Evolutionary conservation across 2,888 invertebrate genomes (phyloP).

Genomic region (Drosophila meridiana): DNA sequence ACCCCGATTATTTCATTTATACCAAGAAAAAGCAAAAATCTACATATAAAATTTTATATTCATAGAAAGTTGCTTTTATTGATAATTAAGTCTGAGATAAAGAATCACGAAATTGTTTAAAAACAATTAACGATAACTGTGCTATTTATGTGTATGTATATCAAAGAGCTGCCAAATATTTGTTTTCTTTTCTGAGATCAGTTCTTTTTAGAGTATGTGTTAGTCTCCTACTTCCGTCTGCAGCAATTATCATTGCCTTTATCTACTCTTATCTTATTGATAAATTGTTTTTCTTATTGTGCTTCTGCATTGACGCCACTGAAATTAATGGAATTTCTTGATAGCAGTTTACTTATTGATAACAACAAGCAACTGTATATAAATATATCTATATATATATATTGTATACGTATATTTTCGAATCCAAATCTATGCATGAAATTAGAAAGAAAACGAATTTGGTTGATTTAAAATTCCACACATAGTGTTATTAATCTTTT

Average conservation of each 20-base stretch:
- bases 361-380: not conserved
- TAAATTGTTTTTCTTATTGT: not conserved
- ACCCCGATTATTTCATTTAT: no score
- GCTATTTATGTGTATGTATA: not conserved
- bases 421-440: not conserved
- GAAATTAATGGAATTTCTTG: not conserved
- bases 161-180: not conserved
- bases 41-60: not conserved
- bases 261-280: constrained; percentile 4
- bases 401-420: not conserved
- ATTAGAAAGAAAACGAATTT: not conserved
- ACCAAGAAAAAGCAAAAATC: not conserved
- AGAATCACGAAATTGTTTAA: not conserved
- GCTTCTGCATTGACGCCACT: not conserved
- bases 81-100: not conserved
- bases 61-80: not conserved
- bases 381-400: not conserved
- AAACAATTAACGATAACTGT: not conserved
- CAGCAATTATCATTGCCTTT: not conserved
- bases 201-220: not conserved
- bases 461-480: constrained; percentile 3
- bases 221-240: not conserved
- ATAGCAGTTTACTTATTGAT: constrained; percentile 5
- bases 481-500: not conserved
- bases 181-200: not conserved